Conservation (phyloP, 2,797 vertebrate genomes). For the Microctenopoma lineatum region DNA sequence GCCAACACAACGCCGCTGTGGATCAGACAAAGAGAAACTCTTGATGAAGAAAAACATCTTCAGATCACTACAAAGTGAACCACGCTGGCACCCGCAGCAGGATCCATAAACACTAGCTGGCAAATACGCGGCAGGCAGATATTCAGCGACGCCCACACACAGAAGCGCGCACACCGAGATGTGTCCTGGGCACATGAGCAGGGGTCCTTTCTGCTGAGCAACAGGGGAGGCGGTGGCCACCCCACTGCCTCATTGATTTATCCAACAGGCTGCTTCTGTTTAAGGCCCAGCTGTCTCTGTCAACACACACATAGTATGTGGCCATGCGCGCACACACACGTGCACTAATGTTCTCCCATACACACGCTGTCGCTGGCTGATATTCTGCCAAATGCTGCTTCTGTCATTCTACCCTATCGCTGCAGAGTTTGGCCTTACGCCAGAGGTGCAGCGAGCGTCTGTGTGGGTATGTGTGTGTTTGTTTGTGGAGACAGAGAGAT, state of each 20-base stretch:
- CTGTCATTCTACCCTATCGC: slow-evolving; percentile 53
- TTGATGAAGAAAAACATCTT: slow-evolving; percentile 37
- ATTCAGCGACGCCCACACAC: slow-evolving; percentile 41
- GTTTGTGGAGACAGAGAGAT: slow-evolving; percentile 39
- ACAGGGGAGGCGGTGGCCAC: slow-evolving; percentile 70
- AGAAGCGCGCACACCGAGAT: slow-evolving; percentile 39
- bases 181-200: slow-evolving; percentile 61
- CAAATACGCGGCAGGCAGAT: slow-evolving; percentile 64
- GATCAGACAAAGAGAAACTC: slow-evolving; percentile 41
- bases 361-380: slow-evolving; percentile 44
- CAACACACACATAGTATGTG: slow-evolving; percentile 53
- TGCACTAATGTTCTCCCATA: slow-evolving; percentile 30
- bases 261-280: slow-evolving; percentile 73
- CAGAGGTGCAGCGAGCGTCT: slow-evolving; percentile 44
- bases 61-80: slow-evolving; percentile 53
- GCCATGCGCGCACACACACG: slow-evolving; percentile 22
- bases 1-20: slow-evolving; percentile 5
- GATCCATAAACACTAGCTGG: slow-evolving; percentile 63
- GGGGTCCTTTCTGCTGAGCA: slow-evolving; percentile 70
- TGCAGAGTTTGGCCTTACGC: slow-evolving; percentile 50
- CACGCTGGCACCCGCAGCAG: slow-evolving; percentile 50
- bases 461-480: slow-evolving; percentile 29
- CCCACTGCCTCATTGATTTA: slow-evolving; percentile 76
- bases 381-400: slow-evolving; percentile 66
- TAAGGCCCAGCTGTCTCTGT: slow-evolving; percentile 76